phyloP scores from a whole-genome alignment of 2,888 invertebrate genomes.

The Omphaloscelis lunosa region DNA sequence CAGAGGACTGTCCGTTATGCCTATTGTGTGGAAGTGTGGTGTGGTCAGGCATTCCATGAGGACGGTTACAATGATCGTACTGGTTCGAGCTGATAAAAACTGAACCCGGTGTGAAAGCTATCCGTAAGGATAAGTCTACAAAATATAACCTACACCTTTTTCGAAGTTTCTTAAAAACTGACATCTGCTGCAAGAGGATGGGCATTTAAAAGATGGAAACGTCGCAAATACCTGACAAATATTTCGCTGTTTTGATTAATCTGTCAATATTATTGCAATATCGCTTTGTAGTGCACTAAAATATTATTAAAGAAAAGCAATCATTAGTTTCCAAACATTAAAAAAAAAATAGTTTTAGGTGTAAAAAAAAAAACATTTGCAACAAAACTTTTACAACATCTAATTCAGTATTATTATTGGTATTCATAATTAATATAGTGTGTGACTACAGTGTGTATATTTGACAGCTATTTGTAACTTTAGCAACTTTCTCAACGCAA shows the following conservation, averaged over 20 bases:
- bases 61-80: background rate
- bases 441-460: background rate
- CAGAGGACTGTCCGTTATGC: too few relatives aligned
- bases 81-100: background rate
- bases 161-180: background rate
- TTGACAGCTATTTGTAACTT: background rate
- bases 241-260: background rate
- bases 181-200: background rate
- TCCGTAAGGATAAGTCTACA: too few relatives aligned
- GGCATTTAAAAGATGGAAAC: background rate
- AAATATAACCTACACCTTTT: background rate
- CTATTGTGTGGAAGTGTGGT: too few relatives aligned
- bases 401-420: too few relatives aligned
- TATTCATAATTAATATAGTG: too few relatives aligned
- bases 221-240: background rate
- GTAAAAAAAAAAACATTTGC: too few relatives aligned
- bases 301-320: too few relatives aligned
- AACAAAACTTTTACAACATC: too few relatives aligned
- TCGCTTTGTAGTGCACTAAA: too few relatives aligned
- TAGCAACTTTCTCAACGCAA: too few relatives aligned
- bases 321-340: too few relatives aligned
- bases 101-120: background rate
- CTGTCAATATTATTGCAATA: background rate
- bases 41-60: background rate
- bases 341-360: too few relatives aligned